phyloP scores from a whole-genome alignment of 2,888 invertebrate species.

The Meiosimyza decipiens region DNA sequence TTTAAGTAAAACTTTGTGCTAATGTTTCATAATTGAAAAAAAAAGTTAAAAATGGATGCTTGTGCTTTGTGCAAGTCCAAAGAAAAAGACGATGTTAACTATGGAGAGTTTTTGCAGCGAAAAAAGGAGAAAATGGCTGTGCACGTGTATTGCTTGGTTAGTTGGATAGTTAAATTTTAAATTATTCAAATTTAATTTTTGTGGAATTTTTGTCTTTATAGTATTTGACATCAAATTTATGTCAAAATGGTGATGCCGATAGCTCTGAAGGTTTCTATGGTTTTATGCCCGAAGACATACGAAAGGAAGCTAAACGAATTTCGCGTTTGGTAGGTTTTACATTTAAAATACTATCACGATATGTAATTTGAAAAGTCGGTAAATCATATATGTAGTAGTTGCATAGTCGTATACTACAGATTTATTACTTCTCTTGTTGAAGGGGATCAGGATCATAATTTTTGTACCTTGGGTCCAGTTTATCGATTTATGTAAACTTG shows the following conservation, averaged over 20 bases:
- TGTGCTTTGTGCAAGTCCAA: slow-evolving; percentile 45
- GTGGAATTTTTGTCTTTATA: slow-evolving; percentile 60
- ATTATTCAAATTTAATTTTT: slow-evolving; percentile 5
- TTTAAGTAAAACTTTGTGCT: too few species aligned
- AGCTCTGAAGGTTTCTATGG: slow-evolving; percentile 75
- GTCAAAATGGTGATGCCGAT: slow-evolving; percentile 75
- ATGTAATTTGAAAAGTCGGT: too few species aligned
- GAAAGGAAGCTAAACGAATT: slow-evolving; percentile 74
- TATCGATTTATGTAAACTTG: too few species aligned
- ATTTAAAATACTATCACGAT: too few species aligned
- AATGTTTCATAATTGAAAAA: too few species aligned
- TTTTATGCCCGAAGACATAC: slow-evolving; percentile 77
- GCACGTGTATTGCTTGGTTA: slow-evolving; percentile 83
- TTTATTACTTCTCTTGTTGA: too few species aligned
- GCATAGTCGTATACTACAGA: too few species aligned
- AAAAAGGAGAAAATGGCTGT: slow-evolving; percentile 69
- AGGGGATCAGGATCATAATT: too few species aligned
- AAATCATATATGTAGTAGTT: too few species aligned
- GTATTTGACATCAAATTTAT: slow-evolving; percentile 77
- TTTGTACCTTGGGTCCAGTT: too few species aligned
- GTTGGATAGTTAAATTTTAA: slow-evolving; percentile 44
- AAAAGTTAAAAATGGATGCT: slow-evolving; percentile 34
- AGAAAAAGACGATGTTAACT: slow-evolving; percentile 40
- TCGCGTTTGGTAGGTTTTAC: slow-evolving; percentile 72
- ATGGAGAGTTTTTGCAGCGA: slow-evolving; percentile 42